Base-by-base conservation (phyloP, 2,888 invertebrate genomes). In the Beris chalybata region DNA sequence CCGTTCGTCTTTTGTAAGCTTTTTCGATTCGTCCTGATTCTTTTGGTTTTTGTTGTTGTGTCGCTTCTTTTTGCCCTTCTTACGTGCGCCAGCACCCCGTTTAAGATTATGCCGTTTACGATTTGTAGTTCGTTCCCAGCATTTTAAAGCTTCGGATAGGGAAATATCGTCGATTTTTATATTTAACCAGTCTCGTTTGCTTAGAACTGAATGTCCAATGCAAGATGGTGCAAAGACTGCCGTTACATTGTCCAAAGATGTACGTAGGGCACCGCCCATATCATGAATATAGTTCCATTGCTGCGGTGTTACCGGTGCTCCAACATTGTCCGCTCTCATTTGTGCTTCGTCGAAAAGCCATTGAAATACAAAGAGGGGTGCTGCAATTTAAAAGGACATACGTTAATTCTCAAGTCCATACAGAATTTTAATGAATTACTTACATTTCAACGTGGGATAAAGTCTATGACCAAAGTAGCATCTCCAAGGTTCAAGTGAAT, bases 291-390 rank as follows among this genome's bases (percentile, higher is more conserved):
- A 93, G 74, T 95, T 92, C 95, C 95, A 96, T 75, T 96, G 95
- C 67, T 91, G 89, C 64, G 92, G 90, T 12, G 93, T 91, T 3
- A 92, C 89, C 1, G 95, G 95, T 0, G 93, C 89, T 0, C 93
- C 92, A 2, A 96, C 93, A 74, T 95, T 95, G 78, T 95, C 94
- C 0, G 92, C 94, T 38, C 92, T 89, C 85, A 97, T 89, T 82
- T 96, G 96, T 4, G 95, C 95, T 76, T 95, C 95, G 78, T 97
- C 96, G 78, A 95, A 96, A 58, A 96, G 84, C 88, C 95, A 95
- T 85, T 96, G 96, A 78, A 96, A 93, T 30, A 97, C 90, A 78
- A 96, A 97, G 31, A 96, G 84, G 0, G 95, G 94, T 59, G 92
- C 95, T 79, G 67, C 0, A 65, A 43, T 4, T 88, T 79, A 50